Evolutionary conservation across 2,113 vertebrate genomes (phyloP).

Genomic region (Saimiri boliviensis): DNA sequence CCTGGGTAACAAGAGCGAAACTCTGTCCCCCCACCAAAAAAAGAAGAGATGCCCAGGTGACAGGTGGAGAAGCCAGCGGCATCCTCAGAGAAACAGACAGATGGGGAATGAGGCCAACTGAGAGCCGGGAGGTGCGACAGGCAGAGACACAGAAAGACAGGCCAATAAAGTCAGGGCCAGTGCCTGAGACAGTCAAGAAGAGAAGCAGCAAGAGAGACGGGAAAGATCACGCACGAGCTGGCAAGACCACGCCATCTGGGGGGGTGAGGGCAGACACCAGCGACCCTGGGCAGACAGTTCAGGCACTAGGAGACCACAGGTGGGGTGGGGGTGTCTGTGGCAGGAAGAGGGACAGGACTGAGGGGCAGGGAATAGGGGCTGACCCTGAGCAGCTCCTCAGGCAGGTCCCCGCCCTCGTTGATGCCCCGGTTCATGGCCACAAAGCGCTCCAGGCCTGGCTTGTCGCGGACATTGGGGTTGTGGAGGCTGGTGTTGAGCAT

Average conservation of each 20-base stretch:
- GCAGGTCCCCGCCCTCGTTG: conserved; percentile 94
- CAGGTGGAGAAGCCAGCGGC: accelerated
- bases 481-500: conserved; percentile 97
- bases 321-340: neutral
- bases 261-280: neutral
- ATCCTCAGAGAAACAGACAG: neutral
- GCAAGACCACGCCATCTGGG: accelerated
- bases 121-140: neutral
- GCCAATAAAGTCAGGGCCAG: neutral
- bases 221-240: neutral
- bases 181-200: neutral
- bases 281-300: neutral
- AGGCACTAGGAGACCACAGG: neutral
- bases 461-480: conserved; percentile 94
- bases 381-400: conserved; percentile 93
- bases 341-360: neutral
- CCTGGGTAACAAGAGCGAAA: too few relatives aligned
- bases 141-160: neutral
- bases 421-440: conserved; percentile 96
- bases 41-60: neutral
- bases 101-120: neutral
- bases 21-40: too few relatives aligned
- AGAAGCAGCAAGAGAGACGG: neutral
- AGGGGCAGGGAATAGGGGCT: neutral
- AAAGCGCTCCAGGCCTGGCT: conserved; percentile 91